Percentiles rank a stretch among this genome's conserved stretches.
Evolutionary conservation across 2,113 vertebrate species (phyloP).

Genomic region (Pelobates fuscus): DNA sequence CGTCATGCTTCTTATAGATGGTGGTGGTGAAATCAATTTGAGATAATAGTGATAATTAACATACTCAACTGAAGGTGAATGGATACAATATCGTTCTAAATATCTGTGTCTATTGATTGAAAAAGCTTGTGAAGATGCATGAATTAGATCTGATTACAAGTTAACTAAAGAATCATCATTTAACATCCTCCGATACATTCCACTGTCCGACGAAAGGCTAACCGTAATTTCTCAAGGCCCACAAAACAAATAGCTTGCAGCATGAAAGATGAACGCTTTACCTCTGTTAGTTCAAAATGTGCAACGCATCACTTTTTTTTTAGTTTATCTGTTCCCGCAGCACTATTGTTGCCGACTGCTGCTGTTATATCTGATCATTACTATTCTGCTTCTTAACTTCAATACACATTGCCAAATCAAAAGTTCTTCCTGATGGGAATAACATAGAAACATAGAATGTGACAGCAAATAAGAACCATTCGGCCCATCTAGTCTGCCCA

Average conservation of each 20-base stretch:
- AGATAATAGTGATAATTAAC: constrained; percentile 29
- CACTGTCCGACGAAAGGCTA: too few species aligned
- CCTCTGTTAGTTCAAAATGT: too few species aligned
- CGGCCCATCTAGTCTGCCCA: too few species aligned
- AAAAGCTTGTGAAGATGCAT: constrained; percentile 17
- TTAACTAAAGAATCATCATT: constrained; percentile 9
- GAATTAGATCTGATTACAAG: constrained; percentile 41
- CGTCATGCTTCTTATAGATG: neutral
- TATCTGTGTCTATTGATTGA: constrained; percentile 31
- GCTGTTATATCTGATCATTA: too few species aligned
- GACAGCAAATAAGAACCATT: too few species aligned
- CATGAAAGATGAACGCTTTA: neutral
- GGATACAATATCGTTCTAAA: constrained; percentile 27
- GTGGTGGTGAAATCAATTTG: constrained; percentile 25
- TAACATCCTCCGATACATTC: neutral
- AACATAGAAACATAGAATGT: too few species aligned
- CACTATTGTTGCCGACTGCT: too few species aligned
- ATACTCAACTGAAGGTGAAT: constrained; percentile 28
- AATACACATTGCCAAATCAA: too few species aligned
- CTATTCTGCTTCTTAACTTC: too few species aligned
- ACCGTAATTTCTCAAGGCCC: neutral
- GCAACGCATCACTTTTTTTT: too few species aligned
- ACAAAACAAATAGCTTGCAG: neutral
- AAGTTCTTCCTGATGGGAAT: too few species aligned
- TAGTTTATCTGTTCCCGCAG: too few species aligned